phyloP scores from a whole-genome alignment of 2,888 invertebrate species.

The Doris montereyensis region DNA sequence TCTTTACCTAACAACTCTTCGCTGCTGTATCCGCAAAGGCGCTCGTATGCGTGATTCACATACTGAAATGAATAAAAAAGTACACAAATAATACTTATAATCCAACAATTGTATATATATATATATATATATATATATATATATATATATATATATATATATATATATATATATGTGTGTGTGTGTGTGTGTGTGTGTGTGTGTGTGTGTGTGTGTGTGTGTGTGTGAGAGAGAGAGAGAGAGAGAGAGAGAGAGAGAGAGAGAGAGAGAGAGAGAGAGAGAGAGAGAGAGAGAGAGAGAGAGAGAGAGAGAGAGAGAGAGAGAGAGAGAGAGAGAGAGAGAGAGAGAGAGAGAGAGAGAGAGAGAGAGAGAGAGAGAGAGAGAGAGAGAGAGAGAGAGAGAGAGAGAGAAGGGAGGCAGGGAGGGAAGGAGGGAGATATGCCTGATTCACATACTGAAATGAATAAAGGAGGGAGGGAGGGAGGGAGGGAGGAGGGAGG shows the following conservation, averaged over 20 bases:
- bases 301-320: not conserved
- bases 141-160: not conserved
- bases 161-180: slow-evolving; percentile 11
- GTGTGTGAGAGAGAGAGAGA: not conserved
- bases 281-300: slow-evolving; percentile 13
- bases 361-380: slow-evolving; percentile 17
- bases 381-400: slow-evolving; percentile 4
- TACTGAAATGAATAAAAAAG: slow-evolving; percentile 77
- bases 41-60: slow-evolving; percentile 89
- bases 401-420: not conserved
- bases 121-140: not conserved
- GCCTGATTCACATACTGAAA: no score
- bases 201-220: slow-evolving; percentile 26
- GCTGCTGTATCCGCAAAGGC: slow-evolving; percentile 82
- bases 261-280: slow-evolving; percentile 9
- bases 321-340: slow-evolving; percentile 22
- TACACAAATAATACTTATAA: not conserved
- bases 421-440: not conserved
- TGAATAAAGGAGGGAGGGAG: slow-evolving; percentile 22
- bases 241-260: not conserved
- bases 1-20: slow-evolving; percentile 79
- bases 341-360: slow-evolving; percentile 2
- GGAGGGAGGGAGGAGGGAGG: not conserved
- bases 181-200: slow-evolving; percentile 15
- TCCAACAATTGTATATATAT: slow-evolving; percentile 12